Conservation (phyloP, 2,888 invertebrate species). For the Hecatera dysodea region DNA sequence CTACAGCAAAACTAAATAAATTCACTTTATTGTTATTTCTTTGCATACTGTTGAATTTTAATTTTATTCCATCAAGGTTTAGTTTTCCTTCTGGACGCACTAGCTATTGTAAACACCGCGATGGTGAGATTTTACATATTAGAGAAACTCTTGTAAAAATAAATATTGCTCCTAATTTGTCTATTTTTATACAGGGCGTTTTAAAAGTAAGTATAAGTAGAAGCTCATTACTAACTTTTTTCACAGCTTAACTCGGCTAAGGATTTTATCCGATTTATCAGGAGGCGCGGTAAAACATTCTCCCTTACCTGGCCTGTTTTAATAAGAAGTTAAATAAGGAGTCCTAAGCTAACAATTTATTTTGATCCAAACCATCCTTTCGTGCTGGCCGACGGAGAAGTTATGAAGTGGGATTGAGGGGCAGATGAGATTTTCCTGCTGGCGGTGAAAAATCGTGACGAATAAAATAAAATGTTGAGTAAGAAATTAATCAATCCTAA, state of each 20-base stretch:
- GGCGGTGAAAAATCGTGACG: constrained; percentile 48
- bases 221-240: constrained; percentile 59
- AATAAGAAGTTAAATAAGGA: constrained; percentile 70
- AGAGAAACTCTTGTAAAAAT: constrained; percentile 1
- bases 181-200: constrained; percentile 4
- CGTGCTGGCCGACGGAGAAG: constrained; percentile 51
- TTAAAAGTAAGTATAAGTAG: constrained; percentile 14
- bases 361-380: constrained; percentile 65
- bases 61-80: constrained; percentile 49
- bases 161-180: not conserved
- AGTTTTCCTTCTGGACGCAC: constrained; percentile 18
- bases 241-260: constrained; percentile 48
- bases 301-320: constrained; percentile 61
- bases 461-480: constrained; percentile 48
- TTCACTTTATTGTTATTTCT: constrained; percentile 57
- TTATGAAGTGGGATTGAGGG: constrained; percentile 64
- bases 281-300: constrained; percentile 59
- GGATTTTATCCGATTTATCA: constrained; percentile 65
- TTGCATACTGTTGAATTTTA: constrained; percentile 51
- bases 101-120: constrained; percentile 3
- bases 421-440: constrained; percentile 61
- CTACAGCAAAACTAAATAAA: constrained; percentile 57
- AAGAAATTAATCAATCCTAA: constrained; percentile 29
- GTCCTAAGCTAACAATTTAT: constrained; percentile 71
- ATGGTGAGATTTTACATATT: constrained; percentile 16